Evolutionary conservation across 2,888 invertebrate species (phyloP), one percentile per base, ranked within the genome.

Genomic region (Beris chalybata): DNA sequence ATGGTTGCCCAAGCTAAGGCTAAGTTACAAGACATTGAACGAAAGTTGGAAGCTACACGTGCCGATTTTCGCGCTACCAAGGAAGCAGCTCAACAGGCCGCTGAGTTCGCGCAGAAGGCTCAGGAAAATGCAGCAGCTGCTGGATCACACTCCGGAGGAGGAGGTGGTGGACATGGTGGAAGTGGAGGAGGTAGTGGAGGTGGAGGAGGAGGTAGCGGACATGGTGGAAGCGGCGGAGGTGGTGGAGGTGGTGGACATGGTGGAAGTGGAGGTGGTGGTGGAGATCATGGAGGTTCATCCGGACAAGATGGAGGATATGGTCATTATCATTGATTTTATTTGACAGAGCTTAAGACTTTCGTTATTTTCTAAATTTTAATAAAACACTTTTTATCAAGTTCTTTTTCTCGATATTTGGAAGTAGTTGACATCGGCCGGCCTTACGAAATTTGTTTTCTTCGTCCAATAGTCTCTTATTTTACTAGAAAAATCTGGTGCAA

Each of bases 41-140:
- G 89, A 50, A 88, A 89, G 73, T 81, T 89, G 38, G 83, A 83
- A 56, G 85, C 85, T 7, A 87, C 88, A 64, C 84, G 87, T 55
- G 83, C 88, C 66, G 89, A 89, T 77, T 89, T 88, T 75, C 87
- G 87, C 70, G 89, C 88, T 0, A 89, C 89, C 0, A 87, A 87
- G 75, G 76, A 84, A 0, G 89, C 90, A 9, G 87, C 89, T 1
- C 84, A 86, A 72, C 87, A 87, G 74, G 87, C 87, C 50, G 79
- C 78, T n/a, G 81, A 84, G 74, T 82, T 84, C 64, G 89, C 89
- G 0, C 87, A 88, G 71, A 83, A 85, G 52, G 89, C 89, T 0
- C 89, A 89, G 71, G 86, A 86, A 38, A 89, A 89, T 73, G 89
- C 89, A 0, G 88, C 88, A 0, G 86, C 86, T 0, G 88, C 89